Evolutionary conservation across 2,888 invertebrate genomes (phyloP).

Genomic region (Hesperia comma): DNA sequence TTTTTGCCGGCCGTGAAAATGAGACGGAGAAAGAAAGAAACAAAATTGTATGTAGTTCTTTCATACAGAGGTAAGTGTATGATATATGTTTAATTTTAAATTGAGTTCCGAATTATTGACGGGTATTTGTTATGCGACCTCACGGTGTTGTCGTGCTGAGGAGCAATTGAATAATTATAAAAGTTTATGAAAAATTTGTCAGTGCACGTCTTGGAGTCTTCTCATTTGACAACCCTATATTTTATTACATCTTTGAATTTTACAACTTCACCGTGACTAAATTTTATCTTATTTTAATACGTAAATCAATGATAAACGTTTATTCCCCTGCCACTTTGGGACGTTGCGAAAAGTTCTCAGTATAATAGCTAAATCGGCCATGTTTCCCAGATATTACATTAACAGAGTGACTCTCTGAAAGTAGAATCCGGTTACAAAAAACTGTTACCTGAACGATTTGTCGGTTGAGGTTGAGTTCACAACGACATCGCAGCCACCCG

Average conservation of each 20-base stretch:
- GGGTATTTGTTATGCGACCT: too few species aligned
- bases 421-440: conserved; percentile 30
- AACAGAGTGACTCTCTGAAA: conserved; percentile 17
- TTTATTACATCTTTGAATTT: not conserved
- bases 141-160: too few species aligned
- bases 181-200: too few species aligned
- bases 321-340: not conserved
- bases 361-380: not conserved
- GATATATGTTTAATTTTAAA: too few species aligned
- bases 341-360: not conserved
- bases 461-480: conserved; percentile 22
- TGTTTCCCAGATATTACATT: not conserved
- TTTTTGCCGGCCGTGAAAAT: too few species aligned
- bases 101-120: too few species aligned
- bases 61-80: too few species aligned
- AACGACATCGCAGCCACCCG: not conserved
- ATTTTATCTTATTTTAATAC: too few species aligned
- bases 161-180: too few species aligned
- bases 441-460: conserved; percentile 11
- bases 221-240: not conserved
- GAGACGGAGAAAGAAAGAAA: too few species aligned
- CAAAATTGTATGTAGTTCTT: too few species aligned
- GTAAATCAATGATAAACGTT: not conserved
- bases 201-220: too few species aligned
- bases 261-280: not conserved